Base-by-base conservation (phyloP, 2,888 invertebrate species). In the Isotomurus palustris region DNA sequence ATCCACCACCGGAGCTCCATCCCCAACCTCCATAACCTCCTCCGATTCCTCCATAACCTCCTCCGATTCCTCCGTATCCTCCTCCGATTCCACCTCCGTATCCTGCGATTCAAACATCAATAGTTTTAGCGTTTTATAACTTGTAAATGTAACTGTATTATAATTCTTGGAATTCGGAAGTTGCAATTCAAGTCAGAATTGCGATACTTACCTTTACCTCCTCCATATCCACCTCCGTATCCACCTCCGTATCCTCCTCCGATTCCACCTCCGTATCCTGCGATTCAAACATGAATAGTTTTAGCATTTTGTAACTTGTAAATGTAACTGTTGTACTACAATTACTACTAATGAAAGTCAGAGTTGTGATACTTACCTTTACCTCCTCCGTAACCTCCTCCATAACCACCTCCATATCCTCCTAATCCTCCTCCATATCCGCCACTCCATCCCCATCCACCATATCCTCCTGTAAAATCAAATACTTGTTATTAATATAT, bases 371-470 rank as follows among this genome's bases (percentile, higher is more conserved):
- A 22, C 21, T 22, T 43, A 43, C 38, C 38, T 5, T 38, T 17
- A 17, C 38, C 38, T 8, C 38, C 38, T 5, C 38, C 38, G n/a
- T 8, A 43, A 43, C 43, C 43, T 43, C 38, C 53, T 40, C 56
- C 52, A 29, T 52, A 52, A 17, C 50, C 60, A 24, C 55, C 51
- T n/a, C 53, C 58, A 8, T 25, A 38, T 14, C 53, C 48, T 12
- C 48, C 49, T 19, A 41, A 29, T 19, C 41, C 35, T 4, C 54
- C 55, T n/a, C 58, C 54, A 25, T 27, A 44, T 4, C 53, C 58
- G 28, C 52, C 58, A 17, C 56, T 56, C n/a, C 65, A 56, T 1
- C 24, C 38, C 2, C 60, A 52, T 24, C 61, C 57, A n/a, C 61
- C 64, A 22, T 58, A 61, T 1, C 47, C 41, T 17, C 43, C 25